Percentiles rank a stretch among this genome's conserved stretches.
Conservation (phyloP, 2,888 invertebrate genomes). For the Sphinx pinastri region DNA sequence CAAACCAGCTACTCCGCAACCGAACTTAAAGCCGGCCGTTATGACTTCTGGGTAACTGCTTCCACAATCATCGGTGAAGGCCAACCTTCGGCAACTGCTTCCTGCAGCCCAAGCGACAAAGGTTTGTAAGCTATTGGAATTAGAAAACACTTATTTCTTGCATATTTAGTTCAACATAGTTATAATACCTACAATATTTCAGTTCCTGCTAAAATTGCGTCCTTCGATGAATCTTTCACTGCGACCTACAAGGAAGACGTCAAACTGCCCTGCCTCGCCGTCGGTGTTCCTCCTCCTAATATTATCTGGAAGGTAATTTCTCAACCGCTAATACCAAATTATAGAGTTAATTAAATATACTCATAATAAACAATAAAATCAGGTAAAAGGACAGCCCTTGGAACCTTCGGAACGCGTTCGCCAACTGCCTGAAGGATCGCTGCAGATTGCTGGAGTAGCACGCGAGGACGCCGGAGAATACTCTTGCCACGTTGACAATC, state of each 20-base stretch:
- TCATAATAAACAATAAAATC: not conserved
- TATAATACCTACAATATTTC: not conserved
- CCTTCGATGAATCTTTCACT: constrained; percentile 96
- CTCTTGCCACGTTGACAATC: constrained; percentile 96
- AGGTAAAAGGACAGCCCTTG: constrained; percentile 90
- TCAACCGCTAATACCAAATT: not conserved
- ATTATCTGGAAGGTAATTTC: constrained; percentile 91
- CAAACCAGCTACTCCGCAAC: constrained; percentile 95
- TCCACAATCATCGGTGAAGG: constrained; percentile 97
- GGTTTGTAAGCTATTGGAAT: constrained; percentile 72
- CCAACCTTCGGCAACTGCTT: constrained; percentile 93
- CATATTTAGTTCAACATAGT: not conserved
- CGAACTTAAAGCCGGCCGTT: constrained; percentile 91
- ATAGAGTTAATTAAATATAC: too few species aligned
- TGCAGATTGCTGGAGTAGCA: constrained; percentile 95
- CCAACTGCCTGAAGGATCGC: constrained; percentile 94
- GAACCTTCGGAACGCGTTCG: constrained; percentile 92
- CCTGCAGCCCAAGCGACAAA: constrained; percentile 91
- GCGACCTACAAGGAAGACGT: constrained; percentile 96
- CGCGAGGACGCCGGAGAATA: constrained; percentile 97
- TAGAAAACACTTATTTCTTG: constrained; percentile 8
- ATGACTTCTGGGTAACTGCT: constrained; percentile 97
- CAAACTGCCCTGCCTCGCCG: constrained; percentile 94
- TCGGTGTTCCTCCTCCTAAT: constrained; percentile 95
- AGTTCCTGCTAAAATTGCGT: constrained; percentile 97